Percentiles rank a stretch among this genome's conserved stretches.
phyloP scores from a whole-genome alignment of 2,797 vertebrate species.

The Myiotriccus ornatus region DNA sequence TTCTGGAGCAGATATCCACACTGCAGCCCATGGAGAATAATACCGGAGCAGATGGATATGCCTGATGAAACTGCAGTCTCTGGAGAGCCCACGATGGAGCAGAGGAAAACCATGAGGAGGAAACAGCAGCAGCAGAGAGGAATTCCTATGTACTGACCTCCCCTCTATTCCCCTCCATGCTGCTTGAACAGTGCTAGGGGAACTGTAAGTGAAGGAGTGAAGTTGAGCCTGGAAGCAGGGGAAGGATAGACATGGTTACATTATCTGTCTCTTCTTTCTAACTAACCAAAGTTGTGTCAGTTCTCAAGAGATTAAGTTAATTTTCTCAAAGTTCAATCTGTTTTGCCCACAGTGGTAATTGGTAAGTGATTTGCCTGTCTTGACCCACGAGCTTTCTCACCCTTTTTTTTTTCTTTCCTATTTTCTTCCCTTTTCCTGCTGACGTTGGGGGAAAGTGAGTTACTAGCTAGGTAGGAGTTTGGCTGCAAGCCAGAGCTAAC shows the following conservation, averaged over 20 bases:
- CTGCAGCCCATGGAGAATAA: not conserved
- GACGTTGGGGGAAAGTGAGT: not conserved
- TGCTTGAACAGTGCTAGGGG: not conserved
- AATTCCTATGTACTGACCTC: not conserved
- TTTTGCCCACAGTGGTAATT: not conserved
- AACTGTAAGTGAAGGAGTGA: not conserved
- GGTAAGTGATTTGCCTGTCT: not conserved
- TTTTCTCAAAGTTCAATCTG: not conserved
- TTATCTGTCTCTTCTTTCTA: not conserved
- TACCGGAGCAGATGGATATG: not conserved
- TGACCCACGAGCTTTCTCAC: not conserved
- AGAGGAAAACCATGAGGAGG: not conserved
- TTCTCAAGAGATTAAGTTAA: not conserved
- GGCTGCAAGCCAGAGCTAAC: not conserved
- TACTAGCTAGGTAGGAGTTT: not conserved
- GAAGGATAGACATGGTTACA: not conserved
- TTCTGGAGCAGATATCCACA: fast-evolving
- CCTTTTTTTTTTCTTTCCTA: not conserved
- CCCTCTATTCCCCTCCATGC: not conserved
- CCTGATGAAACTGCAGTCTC: not conserved
- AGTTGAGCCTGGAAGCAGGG: not conserved
- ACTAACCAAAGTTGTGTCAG: not conserved
- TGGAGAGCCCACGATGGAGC: not conserved
- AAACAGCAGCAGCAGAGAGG: not conserved
- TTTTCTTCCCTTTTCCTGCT: not conserved